These are phyloP conservation scores for Neria commutata DNA, from an alignment of 2,888 invertebrate species.

Conservation along the genomic window DNA sequence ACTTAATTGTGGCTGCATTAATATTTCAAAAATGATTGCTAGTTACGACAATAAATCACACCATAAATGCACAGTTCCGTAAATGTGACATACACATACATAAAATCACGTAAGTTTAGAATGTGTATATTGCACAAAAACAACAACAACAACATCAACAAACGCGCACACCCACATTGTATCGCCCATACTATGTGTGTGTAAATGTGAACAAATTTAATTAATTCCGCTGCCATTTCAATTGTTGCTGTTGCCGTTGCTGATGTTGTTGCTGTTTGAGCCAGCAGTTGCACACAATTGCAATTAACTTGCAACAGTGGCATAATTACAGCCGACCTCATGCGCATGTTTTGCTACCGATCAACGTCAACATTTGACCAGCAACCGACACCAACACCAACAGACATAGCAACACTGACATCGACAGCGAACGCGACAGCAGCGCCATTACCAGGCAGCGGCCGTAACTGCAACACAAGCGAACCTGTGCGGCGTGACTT, in stretches of 20 bases:
- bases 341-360: constrained; percentile 58
- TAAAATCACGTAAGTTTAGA: too few relatives aligned
- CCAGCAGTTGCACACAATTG: constrained; percentile 58
- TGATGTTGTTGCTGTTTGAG: too few relatives aligned
- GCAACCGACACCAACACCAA: constrained; percentile 15
- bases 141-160: too few relatives aligned
- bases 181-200: constrained; percentile 5
- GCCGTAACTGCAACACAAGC: constrained; percentile 13
- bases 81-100: too few relatives aligned
- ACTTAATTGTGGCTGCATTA: constrained; percentile 52
- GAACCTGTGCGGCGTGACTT: not conserved
- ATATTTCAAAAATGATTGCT: constrained; percentile 53
- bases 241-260: too few relatives aligned
- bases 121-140: too few relatives aligned
- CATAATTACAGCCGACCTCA: constrained; percentile 57
- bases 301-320: constrained; percentile 59
- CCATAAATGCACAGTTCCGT: too few relatives aligned
- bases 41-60: constrained; percentile 55
- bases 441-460: constrained; percentile 12
- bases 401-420: not conserved
- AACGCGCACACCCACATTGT: not conserved
- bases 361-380: constrained; percentile 50
- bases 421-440: too few relatives aligned
- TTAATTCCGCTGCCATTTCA: constrained; percentile 57
- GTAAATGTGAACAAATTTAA: constrained; percentile 51